Base-by-base conservation (phyloP, 2,888 invertebrate genomes). In the Stenoptilia bipunctidactyla region DNA sequence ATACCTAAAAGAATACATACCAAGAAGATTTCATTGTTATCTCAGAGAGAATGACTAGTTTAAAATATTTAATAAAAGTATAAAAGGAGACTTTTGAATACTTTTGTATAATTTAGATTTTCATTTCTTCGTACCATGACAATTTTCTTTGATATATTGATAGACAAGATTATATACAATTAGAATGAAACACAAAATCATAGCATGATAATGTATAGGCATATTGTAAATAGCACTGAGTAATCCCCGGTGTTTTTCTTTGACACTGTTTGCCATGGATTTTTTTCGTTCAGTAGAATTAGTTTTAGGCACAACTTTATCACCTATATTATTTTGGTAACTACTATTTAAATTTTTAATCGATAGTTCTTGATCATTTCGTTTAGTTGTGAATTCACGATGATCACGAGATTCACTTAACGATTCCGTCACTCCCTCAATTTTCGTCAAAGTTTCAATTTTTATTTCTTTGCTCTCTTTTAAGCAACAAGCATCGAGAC, bases 121-220 rank as follows among this genome's bases (percentile, higher is more conserved):
- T 51, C 50, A 56, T 56, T 64, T 63, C 61, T 53, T 59, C 55
- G 58, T 66, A 46, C 56, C 61, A 51, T 71, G 61, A 64, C 67
- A 72, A 56, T 77, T 74, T 62, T 79, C 69, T 62, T 83, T 83
- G 61, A 77, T 66, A 52, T 84, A 79, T 56, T 83, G 84, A 66
- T 74, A 75, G 52, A 77, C 57, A 55, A 85, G 68, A 65, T 85
- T 85, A 71, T 84, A 85, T 68, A 82, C 67, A 70, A 85, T 80
- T 64, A 85, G 70, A 53, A 84, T 58, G 55, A 82, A 68, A 71
- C 85, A 85, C 54, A 85, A 49, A 55, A 85, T 74, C 47, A 73
- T 72, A 52, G 85, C 83, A 55, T 84, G 83, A 66, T 85, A 85
- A 66, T 85, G 85, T 61, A 77, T 67, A 47, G 84, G 85, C 76